These are phyloP conservation scores for Diadema setosum DNA, from an alignment of 35 echinoderm and acorn worm genomes.

Conservation along the genomic window DNA sequence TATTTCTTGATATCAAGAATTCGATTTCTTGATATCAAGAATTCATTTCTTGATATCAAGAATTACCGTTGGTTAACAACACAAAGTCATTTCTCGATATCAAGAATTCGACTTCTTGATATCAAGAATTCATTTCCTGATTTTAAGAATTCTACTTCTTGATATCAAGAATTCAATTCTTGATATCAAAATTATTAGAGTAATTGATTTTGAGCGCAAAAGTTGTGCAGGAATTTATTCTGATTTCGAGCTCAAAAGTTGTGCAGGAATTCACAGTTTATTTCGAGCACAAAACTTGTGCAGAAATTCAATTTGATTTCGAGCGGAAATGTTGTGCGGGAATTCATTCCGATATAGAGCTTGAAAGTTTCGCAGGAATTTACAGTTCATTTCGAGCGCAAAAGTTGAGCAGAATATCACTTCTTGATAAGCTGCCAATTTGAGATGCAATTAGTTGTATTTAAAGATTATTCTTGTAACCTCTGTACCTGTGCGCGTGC, in stretches of 20 bases:
- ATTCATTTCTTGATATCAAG: too few relatives aligned
- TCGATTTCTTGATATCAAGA: too few relatives aligned
- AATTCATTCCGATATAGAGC: not conserved
- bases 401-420: not conserved
- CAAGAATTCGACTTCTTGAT: too few relatives aligned
- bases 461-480: too few relatives aligned
- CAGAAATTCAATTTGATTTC: not conserved
- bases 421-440: too few relatives aligned
- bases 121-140: not conserved
- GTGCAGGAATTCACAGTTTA: not conserved
- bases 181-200: too few relatives aligned
- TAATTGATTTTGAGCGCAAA: not conserved
- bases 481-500: too few relatives aligned
- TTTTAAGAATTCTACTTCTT: not conserved
- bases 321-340: not conserved
- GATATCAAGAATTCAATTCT: not conserved
- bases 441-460: too few relatives aligned
- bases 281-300: not conserved
- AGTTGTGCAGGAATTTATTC: not conserved
- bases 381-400: not conserved
- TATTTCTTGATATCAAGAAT: too few relatives aligned
- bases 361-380: not conserved
- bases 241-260: not conserved
- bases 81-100: too few relatives aligned
- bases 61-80: too few relatives aligned